phyloP scores from a whole-genome alignment of 2,888 invertebrate species.

The Lochmaea capreae region DNA sequence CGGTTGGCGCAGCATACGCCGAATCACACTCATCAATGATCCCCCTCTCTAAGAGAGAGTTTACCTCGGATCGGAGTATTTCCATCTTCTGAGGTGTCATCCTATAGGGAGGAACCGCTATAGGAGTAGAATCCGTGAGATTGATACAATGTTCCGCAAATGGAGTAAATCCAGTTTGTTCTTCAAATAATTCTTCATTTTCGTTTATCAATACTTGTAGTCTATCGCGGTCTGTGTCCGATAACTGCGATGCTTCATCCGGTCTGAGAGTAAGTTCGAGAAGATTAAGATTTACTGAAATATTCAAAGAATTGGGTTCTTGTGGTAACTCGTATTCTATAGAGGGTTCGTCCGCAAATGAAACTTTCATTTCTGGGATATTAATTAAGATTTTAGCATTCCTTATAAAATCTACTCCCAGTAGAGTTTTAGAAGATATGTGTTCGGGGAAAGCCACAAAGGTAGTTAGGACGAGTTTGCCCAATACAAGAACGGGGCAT shows the following conservation, averaged over 20 bases:
- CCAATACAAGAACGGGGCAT: slow-evolving; percentile 26
- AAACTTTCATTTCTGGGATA: slow-evolving; percentile 26
- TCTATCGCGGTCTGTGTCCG: slow-evolving; percentile 12
- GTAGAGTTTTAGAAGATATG: slow-evolving; percentile 30
- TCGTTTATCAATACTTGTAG: slow-evolving; percentile 17
- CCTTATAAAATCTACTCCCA: slow-evolving; percentile 41
- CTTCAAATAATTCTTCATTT: slow-evolving; percentile 12
- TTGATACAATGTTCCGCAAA: slow-evolving; percentile 43
- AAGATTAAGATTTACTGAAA: slow-evolving; percentile 11
- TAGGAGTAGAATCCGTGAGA: slow-evolving; percentile 45
- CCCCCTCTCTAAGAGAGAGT: slow-evolving; percentile 49
- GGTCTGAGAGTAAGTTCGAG: slow-evolving; percentile 21
- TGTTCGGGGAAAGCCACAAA: slow-evolving; percentile 36
- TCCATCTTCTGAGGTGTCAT: slow-evolving; percentile 50
- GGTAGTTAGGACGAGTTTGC: slow-evolving; percentile 25
- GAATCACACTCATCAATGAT: too few species aligned
- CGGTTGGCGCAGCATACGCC: too few species aligned
- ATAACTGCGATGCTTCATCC: slow-evolving; percentile 18
- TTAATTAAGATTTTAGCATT: slow-evolving; percentile 37
- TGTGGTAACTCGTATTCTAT: slow-evolving; percentile 12
- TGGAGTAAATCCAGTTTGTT: slow-evolving; percentile 45
- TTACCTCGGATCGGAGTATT: slow-evolving; percentile 49
- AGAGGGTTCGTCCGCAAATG: slow-evolving; percentile 6
- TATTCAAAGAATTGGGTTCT: slow-evolving; percentile 9
- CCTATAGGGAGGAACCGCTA: slow-evolving; percentile 56